phyloP scores from a whole-genome alignment of 2,797 vertebrate genomes.

The Sternarchorhynchus goeldii region DNA sequence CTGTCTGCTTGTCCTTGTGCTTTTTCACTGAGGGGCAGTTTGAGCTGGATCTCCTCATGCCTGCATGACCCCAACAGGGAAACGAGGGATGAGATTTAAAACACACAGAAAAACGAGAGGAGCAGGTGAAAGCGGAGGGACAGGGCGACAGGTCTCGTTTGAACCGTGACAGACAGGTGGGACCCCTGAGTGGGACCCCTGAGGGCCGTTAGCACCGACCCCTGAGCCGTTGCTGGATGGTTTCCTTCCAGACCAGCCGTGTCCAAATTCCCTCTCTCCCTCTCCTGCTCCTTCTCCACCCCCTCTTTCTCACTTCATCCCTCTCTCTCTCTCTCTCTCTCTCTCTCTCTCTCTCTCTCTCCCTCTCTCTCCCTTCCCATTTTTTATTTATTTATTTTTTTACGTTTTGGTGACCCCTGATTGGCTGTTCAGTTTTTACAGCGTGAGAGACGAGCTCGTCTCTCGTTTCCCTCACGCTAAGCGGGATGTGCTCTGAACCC shows the following conservation, averaged over 20 bases:
- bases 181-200: slow-evolving; percentile 16
- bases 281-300: not conserved
- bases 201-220: slow-evolving; percentile 46
- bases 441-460: slow-evolving; percentile 45
- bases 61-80: slow-evolving; percentile 14
- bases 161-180: slow-evolving; percentile 21
- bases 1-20: no score
- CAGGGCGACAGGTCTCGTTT: not conserved
- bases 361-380: not conserved
- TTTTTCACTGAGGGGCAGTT: not conserved
- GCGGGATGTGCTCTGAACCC: slow-evolving; percentile 18
- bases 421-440: slow-evolving; percentile 53
- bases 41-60: slow-evolving; percentile 9
- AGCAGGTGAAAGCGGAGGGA: not conserved
- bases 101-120: not conserved
- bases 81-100: slow-evolving; percentile 26
- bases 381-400: no score
- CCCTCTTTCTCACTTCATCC: not conserved
- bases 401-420: slow-evolving; percentile 30
- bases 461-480: slow-evolving; percentile 32
- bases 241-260: slow-evolving; percentile 43
- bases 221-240: slow-evolving; percentile 39
- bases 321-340: not conserved
- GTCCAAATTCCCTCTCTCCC: not conserved
- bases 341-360: slow-evolving; percentile 15